Percentiles rank a stretch among this genome's conserved stretches.
Evolutionary conservation across 2,888 invertebrate species (phyloP).

Genomic region (Panopea generosa): DNA sequence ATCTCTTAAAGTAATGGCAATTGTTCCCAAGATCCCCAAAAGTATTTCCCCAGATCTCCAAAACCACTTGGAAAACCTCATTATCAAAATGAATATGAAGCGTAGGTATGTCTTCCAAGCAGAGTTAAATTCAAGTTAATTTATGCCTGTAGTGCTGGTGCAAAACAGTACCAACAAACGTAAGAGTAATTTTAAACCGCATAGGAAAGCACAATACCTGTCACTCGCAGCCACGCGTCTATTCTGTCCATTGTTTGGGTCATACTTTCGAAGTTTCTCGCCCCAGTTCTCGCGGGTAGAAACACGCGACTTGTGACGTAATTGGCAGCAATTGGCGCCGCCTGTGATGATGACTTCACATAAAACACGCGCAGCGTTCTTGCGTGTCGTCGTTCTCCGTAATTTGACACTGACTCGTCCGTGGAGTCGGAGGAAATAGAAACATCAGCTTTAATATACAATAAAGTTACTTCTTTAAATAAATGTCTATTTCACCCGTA

Average conservation of each 20-base stretch:
- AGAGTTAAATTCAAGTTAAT: no score
- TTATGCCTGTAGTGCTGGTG: no score
- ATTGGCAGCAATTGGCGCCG: constrained; percentile 28
- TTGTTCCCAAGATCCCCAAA: no score
- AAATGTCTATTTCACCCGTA: background rate
- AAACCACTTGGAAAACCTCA: no score
- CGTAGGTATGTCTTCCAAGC: no score
- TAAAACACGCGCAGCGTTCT: constrained; percentile 61
- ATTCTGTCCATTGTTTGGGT: constrained; percentile 70
- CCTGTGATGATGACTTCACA: constrained; percentile 38
- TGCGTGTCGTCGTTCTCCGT: constrained; percentile 30
- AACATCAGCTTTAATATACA: constrained; percentile 29
- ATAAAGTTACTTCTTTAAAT: no score
- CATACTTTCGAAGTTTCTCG: constrained; percentile 66
- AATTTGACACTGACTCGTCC: constrained; percentile 51
- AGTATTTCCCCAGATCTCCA: no score
- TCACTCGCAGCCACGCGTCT: constrained; percentile 67
- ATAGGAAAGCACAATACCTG: no score
- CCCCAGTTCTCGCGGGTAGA: constrained; percentile 59
- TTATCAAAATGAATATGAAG: no score
- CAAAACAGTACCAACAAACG: no score
- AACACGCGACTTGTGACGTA: constrained; percentile 59
- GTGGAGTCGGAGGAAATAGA: constrained; percentile 52
- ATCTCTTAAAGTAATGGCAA: no score
- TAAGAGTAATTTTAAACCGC: no score